Evolutionary conservation across 2,113 vertebrate genomes (phyloP).

Genomic region (Carettochelys insculpta): DNA sequence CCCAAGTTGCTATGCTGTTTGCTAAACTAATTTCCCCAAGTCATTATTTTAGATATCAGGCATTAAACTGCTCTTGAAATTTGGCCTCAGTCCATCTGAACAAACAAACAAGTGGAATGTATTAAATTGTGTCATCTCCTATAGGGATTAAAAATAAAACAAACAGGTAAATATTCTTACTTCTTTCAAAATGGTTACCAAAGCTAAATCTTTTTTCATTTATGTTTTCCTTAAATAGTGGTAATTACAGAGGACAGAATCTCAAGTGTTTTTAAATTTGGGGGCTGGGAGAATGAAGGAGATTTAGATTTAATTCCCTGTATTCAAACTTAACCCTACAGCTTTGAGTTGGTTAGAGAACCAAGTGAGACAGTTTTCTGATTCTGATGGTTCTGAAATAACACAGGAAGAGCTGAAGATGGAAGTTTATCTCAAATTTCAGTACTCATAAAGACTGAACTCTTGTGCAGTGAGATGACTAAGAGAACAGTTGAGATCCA

Average conservation of each 20-base stretch:
- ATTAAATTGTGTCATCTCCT: background rate
- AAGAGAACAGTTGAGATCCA: background rate
- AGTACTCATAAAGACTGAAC: background rate
- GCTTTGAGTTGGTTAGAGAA: background rate
- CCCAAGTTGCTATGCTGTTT: background rate
- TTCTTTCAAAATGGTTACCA: background rate
- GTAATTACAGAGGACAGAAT: background rate
- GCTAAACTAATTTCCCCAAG: background rate
- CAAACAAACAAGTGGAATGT: background rate
- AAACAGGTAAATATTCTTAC: background rate
- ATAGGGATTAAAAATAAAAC: background rate
- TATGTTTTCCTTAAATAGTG: background rate
- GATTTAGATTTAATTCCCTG: background rate
- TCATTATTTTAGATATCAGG: background rate
- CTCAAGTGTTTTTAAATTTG: background rate
- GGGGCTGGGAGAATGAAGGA: background rate
- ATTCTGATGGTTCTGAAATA: background rate
- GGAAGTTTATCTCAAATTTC: background rate
- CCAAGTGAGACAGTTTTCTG: background rate
- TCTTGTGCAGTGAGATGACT: background rate
- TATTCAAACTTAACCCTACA: background rate
- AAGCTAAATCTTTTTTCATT: background rate
- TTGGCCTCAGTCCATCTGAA: background rate
- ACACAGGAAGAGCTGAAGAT: background rate
- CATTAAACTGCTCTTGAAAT: conserved; percentile 3